Conservation (phyloP, 2,113 vertebrate genomes). For the Malurus alboscapulatus region DNA sequence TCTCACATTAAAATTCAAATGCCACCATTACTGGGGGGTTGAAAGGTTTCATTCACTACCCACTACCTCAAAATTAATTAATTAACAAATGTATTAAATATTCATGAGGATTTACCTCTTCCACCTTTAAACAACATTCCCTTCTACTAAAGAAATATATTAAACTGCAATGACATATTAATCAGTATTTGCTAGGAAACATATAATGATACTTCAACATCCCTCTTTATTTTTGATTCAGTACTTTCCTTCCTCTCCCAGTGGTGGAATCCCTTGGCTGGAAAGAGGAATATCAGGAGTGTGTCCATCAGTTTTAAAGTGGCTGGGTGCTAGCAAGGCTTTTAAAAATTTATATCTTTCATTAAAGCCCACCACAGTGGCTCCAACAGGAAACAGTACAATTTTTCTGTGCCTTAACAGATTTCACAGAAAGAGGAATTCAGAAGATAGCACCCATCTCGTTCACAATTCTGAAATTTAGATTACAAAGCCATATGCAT, state of each 20-base stretch:
- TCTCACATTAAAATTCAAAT: background rate
- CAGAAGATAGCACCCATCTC: background rate
- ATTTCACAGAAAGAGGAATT: background rate
- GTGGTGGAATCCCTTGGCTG: fast-evolving
- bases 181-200: background rate
- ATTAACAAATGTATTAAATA: background rate
- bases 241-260: background rate
- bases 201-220: background rate
- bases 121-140: background rate
- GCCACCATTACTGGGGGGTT: background rate
- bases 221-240: background rate
- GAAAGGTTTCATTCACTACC: background rate
- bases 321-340: background rate
- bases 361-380: background rate
- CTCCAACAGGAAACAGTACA: background rate
- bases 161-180: background rate
- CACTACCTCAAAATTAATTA: background rate
- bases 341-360: background rate
- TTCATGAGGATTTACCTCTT: background rate
- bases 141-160: background rate
- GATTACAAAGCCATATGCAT: background rate
- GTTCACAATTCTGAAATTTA: background rate
- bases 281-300: background rate
- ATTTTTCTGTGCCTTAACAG: background rate
- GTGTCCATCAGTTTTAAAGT: background rate